Percentiles rank a stretch among this genome's conserved stretches.
Conservation (phyloP, 2,113 vertebrate species). For the Hepsetus odoe region DNA sequence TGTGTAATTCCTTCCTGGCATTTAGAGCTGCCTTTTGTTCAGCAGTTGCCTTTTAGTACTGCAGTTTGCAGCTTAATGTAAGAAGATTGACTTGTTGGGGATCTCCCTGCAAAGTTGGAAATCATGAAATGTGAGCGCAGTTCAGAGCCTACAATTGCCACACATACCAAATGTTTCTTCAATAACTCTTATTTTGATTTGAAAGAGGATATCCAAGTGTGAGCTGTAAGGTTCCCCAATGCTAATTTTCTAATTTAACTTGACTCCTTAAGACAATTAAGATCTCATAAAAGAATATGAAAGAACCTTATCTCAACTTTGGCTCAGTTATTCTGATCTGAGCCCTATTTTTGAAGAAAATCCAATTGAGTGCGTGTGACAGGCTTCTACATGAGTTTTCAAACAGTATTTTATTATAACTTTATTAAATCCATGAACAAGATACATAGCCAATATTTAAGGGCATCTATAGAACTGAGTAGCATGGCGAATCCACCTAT, state of each 20-base stretch:
- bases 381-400: slow-evolving; percentile 1
- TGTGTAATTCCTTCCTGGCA: slow-evolving; percentile 42
- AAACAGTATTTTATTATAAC: slow-evolving; percentile 22
- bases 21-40: slow-evolving; percentile 51
- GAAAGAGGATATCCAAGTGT: slow-evolving; percentile 31
- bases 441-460: slow-evolving; percentile 24
- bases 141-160: slow-evolving; percentile 59
- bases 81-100: slow-evolving; percentile 36
- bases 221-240: slow-evolving; percentile 27
- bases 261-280: not conserved
- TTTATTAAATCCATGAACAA: slow-evolving; percentile 27
- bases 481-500: slow-evolving; percentile 39
- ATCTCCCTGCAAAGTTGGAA: slow-evolving; percentile 45
- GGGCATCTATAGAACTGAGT: slow-evolving; percentile 47
- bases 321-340: not conserved
- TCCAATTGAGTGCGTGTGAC: slow-evolving; percentile 12
- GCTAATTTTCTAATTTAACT: not conserved
- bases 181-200: slow-evolving; percentile 56
- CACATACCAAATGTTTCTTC: slow-evolving; percentile 45
- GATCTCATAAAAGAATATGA: not conserved
- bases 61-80: slow-evolving; percentile 30
- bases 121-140: slow-evolving; percentile 63
- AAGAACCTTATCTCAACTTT: not conserved
- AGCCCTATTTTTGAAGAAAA: slow-evolving; percentile 22
- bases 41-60: slow-evolving; percentile 38